Percentiles rank a stretch among this genome's conserved stretches.
Evolutionary conservation across 2,888 invertebrate species (phyloP).

Genomic region (Hydraecia micacea): DNA sequence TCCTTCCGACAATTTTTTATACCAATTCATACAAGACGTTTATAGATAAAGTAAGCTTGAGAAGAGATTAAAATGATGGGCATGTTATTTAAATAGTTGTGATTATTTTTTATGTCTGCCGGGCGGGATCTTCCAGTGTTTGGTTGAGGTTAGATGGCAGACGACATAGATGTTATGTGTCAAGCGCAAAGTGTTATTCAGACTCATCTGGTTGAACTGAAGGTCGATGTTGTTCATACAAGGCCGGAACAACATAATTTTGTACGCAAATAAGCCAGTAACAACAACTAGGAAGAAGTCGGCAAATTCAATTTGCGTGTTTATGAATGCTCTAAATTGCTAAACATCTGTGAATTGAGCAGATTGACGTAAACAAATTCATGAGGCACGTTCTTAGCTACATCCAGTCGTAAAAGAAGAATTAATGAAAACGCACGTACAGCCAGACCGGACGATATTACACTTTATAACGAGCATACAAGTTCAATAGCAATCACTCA

Average conservation of each 20-base stretch:
- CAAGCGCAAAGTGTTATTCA: not conserved
- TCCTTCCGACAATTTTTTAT: conserved; percentile 49
- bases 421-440: conserved; percentile 32
- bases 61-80: conserved; percentile 50
- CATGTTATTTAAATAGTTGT: conserved; percentile 54
- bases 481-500: conserved; percentile 52
- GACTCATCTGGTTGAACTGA: not conserved
- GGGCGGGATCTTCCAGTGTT: conserved; percentile 4
- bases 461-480: conserved; percentile 13
- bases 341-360: conserved; percentile 52
- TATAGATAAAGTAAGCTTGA: conserved; percentile 50
- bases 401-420: conserved; percentile 41
- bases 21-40: conserved; percentile 32
- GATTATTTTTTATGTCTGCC: conserved; percentile 43
- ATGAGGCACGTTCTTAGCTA: conserved; percentile 37
- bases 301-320: conserved; percentile 48
- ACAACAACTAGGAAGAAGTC: conserved; percentile 23
- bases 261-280: not conserved
- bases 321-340: conserved; percentile 49
- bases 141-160: not conserved
- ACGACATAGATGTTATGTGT: not conserved
- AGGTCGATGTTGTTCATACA: not conserved
- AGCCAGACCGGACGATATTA: conserved; percentile 14
- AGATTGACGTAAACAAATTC: conserved; percentile 50
- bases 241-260: not conserved